Percentiles rank a stretch among this genome's conserved stretches.
These are phyloP conservation scores for Heteronetta atricapilla DNA, from an alignment of 2,113 vertebrate species.

Conservation along the genomic window DNA sequence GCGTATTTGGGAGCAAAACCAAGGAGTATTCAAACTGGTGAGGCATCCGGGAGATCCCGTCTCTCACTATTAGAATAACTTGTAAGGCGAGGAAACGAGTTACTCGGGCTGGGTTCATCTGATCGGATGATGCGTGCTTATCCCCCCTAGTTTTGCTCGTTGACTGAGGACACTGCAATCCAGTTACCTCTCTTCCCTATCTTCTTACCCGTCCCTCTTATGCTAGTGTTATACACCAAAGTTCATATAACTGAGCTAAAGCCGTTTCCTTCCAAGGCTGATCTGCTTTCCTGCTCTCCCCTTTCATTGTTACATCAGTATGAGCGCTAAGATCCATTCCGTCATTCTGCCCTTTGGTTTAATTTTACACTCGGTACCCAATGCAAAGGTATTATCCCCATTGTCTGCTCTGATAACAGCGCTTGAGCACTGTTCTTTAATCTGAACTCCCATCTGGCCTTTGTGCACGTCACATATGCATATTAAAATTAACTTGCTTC, in stretches of 20 bases:
- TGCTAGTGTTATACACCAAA: background rate
- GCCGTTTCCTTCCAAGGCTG: background rate
- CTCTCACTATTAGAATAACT: slow-evolving; percentile 41
- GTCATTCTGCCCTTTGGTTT: background rate
- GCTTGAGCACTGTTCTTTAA: background rate
- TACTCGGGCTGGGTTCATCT: background rate
- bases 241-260: background rate
- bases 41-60: slow-evolving; percentile 10
- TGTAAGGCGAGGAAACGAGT: background rate
- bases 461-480: background rate
- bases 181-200: background rate
- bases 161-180: background rate
- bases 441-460: slow-evolving; percentile 41
- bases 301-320: accelerated
- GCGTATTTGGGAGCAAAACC: slow-evolving; percentile 97
- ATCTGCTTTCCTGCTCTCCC: background rate
- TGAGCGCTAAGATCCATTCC: background rate
- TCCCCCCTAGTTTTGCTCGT: background rate
- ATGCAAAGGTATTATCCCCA: background rate
- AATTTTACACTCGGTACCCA: background rate
- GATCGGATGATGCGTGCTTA: background rate
- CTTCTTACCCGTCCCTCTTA: background rate
- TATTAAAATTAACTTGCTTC: slow-evolving; percentile 15
- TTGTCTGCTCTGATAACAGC: background rate
- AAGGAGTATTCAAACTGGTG: slow-evolving; percentile 93